Evolutionary conservation across 2,113 vertebrate species (phyloP), one percentile per base, ranked within the genome.

Genomic region (Acanthochromis polyacanthus): DNA sequence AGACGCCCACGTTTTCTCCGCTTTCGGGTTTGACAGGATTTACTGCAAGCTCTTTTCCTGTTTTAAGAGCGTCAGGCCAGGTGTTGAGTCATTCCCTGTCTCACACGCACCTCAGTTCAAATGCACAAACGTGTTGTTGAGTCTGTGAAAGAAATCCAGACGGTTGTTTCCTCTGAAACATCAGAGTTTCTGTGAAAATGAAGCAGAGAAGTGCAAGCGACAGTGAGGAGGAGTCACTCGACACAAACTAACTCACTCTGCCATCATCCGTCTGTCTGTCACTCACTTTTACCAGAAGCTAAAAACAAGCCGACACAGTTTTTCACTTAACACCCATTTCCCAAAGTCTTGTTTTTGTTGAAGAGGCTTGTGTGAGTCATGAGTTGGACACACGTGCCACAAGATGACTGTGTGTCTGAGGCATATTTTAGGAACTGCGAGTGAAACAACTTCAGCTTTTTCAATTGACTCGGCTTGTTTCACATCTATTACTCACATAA

Each of bases 11-110:
- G 11, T 70, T 19, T 14, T 62, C 63, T 53, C 8, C 36, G 6
- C 32, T 72, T 65, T 84, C 68, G 20, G 0, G 38, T 82, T 85
- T 58, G 67, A 77, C 59, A 19, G 73, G 70, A 79, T 75, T 55
- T 38, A 40, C 4, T 0, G 11, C 12, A 5, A 5, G 30, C 30
- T 32, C 4, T 36, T 84, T 82, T 71, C 63, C 30, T 71, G 72
- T 61, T 58, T 53, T 66, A 11, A 15, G n/a, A 45, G 22, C 60
- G 25, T 20, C 6, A n/a, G 14, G 46, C 55, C 58, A 55, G 45
- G 32, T 43, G 64, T 80, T 90, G 87, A 90, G 82, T 90, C 87
- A 85, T n/a, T 48, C 10, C 43, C 19, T 70, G 10, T 11, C 52
- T 23, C n/a, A 55, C 64, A 46, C 48, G 38, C 46, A 15, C 28